Evolutionary conservation across 2,888 invertebrate genomes (phyloP), one percentile per base, ranked within the genome.

Genomic region (Chymomyza amoena): DNA sequence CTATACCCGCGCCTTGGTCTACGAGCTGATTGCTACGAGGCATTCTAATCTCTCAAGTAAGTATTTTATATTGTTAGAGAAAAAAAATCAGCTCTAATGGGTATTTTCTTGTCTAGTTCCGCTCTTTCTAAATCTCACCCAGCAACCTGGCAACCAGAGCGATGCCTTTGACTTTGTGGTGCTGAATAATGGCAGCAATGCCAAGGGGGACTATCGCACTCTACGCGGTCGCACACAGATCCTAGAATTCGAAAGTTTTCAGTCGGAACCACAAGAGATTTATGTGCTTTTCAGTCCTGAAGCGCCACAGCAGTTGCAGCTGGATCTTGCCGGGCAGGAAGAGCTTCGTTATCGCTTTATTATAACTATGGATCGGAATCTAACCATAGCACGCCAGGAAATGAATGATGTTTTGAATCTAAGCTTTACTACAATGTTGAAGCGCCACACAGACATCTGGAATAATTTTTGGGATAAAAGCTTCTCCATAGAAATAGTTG

Each of bases 331-430:
- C 1, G 80, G 82, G 61, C 78, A 90, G 69, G 61, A 72, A 25
- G 77, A 73, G 45, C 66, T 89, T 15, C 81, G 81, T 20, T 92
- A 93, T 78, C 93, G 93, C 0, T 93, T 93, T 75, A 91, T 93
- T 0, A 93, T 94, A 92, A 93, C 93, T 0, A 93, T 92, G 3
- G 94, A 94, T 81, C 92, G 92, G 45, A 91, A 92, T 59, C 91
- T 91, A 65, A 92, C 91, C 1, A 90, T 93, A 0, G 94, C 93
- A 1, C 77, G 79, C 3, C 89, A 88, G 64, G 92, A 92, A 75
- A 84, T 92, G 68, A 75, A 83, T 45, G 85, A 89, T 74, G 76
- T 81, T 52, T 68, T 84, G 0, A 59, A 68, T 0, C 56, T 82
- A 0, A 66, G 59, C n/a, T 90, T 92, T 2, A 92, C 90, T 3